These are phyloP conservation scores for Hemitrygon akajei DNA, from an alignment of 2,797 vertebrate species.

Conservation along the genomic window DNA sequence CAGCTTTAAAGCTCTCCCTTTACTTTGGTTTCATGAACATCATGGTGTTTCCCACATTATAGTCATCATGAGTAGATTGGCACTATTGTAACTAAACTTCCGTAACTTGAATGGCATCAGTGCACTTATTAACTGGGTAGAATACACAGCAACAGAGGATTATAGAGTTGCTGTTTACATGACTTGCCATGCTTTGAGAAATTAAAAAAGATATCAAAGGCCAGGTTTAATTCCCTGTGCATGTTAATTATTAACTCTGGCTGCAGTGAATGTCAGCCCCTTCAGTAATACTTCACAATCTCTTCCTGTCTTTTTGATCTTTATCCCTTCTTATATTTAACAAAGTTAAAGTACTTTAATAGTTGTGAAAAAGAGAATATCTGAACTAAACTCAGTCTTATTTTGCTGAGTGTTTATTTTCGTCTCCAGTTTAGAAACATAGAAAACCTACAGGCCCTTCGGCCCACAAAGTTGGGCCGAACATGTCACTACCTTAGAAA, in stretches of 20 bases:
- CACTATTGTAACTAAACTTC: not conserved
- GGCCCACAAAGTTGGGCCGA: no score
- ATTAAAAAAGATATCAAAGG: not conserved
- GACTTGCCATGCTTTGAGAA: not conserved
- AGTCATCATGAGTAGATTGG: not conserved
- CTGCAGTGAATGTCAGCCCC: not conserved
- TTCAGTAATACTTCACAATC: not conserved
- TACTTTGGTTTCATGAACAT: not conserved
- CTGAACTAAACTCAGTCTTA: not conserved
- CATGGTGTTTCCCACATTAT: not conserved
- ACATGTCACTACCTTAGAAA: no score
- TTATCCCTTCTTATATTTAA: not conserved
- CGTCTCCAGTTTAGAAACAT: not conserved
- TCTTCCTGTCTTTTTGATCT: slow-evolving; percentile 1
- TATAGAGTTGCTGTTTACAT: not conserved
- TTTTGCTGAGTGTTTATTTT: not conserved
- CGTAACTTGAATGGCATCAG: not conserved
- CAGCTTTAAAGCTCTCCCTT: not conserved
- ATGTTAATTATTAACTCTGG: slow-evolving; percentile 12
- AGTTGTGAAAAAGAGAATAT: not conserved
- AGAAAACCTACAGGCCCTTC: no score
- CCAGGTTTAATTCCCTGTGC: not conserved
- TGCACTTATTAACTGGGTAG: not conserved
- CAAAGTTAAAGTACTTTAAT: not conserved
- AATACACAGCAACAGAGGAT: not conserved